Base-by-base conservation (phyloP, 2,888 invertebrate species). In the Tenthredo distinguenda region DNA sequence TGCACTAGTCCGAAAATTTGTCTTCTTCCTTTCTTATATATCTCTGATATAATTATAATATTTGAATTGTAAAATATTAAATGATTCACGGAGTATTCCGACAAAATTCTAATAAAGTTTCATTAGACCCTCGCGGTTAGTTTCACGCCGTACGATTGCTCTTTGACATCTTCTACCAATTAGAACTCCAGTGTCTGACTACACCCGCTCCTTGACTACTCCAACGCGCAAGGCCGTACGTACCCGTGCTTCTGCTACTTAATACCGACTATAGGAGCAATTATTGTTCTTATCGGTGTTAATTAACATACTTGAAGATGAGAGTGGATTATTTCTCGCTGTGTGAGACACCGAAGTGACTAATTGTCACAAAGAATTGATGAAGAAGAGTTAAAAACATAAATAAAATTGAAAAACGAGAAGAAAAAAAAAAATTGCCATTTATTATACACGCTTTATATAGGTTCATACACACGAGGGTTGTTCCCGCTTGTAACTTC, bases 141-240 rank as follows among this genome's bases (percentile, higher is more conserved):
- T 58, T 58, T n/a, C n/a, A 55, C 43, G 12, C 43, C 2, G 40
- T 43, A 12, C 43, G 9, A 43, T 43, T 10, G 43, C 47, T 47
- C 47, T 47, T 15, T 47, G 47, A 47, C 15, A 47, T 47, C 12
- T 47, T 47, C 12, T 58, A 58, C n/a, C 58, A 58, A 21, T 21
- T 34, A 12, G 26, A 26, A 3, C 12, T 68, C 37, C 9, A 71
- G 40, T n/a, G 71, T 71, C 71, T 37, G 71, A 71, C 37, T 71
- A 71, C 3, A 71, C 71, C n/a, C 71, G 71, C 9, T 18, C 37
- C 37, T 71, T 37, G n/a, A 71, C 71, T 71, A 71, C 71, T 71
- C 0, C 2, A 50, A 0, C 50, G 50, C 50, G 50, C 18, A 18
- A 50, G 50, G 50, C 50, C 4, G 50, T 0, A 6, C 18, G 18